Base-by-base conservation (phyloP, 35 echinoderm and acorn worm genomes). In the Ptychodera flava region DNA sequence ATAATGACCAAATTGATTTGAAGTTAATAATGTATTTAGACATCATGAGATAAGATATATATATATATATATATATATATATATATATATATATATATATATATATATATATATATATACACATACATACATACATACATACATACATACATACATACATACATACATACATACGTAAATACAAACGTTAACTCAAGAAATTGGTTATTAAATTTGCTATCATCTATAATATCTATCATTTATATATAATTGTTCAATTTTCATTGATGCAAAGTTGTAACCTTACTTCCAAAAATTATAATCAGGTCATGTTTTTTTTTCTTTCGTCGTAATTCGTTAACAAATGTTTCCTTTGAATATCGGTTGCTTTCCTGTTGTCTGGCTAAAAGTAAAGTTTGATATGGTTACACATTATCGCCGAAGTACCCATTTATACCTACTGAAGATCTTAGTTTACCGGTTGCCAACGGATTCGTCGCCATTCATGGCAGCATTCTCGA, bases 31-130 rank as follows among this genome's bases (percentile, higher is more conserved):
- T n/a, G n/a, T n/a, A n/a, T n/a, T n/a, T n/a, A n/a, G n/a, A n/a
- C n/a, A n/a, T n/a, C n/a, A n/a, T n/a, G n/a, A n/a, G n/a, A n/a
- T n/a, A n/a, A n/a, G n/a, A 38, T 85, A 38, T 38, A 16, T 85
- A 38, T 85, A 38, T 85, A 38, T 85, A 16, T 85, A 38, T 85
- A 38, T 85, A 38, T 35, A 16, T 38, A 16, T 38, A 15, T 35
- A 31, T 85, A 38, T 36, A 38, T 85, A 16, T 36, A 38, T 85
- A 38, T 85, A 38, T 35, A 31, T 36, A 15, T 85, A 38, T 85
- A 38, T 85, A 38, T 85, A 38, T 85, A 38, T 85, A 38, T 85
- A 38, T 36, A 38, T 85, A 38, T 35, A 38, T 38, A 38, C 37
- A 38, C 37, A 38, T 38, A 38, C 37, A 38, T 85, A 38, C 16